These are phyloP conservation scores for Thelaira solivaga DNA, from an alignment of 2,888 invertebrate species.

Conservation along the genomic window DNA sequence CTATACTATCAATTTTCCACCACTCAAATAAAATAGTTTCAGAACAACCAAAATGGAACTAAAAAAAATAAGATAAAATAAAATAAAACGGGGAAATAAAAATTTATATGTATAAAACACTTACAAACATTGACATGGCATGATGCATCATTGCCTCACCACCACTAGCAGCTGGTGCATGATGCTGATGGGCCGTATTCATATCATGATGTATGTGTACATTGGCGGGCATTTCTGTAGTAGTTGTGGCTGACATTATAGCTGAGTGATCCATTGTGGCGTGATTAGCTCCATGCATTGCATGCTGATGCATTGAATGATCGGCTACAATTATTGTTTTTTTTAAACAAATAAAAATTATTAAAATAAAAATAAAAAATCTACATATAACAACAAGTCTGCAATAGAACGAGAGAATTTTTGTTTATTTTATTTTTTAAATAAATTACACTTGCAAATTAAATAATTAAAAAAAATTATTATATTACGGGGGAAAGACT, in stretches of 20 bases:
- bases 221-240: conserved; percentile 63
- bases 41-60: conserved; percentile 87
- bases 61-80: conserved; percentile 64
- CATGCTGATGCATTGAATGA: conserved; percentile 62
- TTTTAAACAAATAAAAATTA: conserved; percentile 59
- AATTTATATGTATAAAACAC: conserved; percentile 39
- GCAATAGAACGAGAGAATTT: conserved; percentile 42
- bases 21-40: conserved; percentile 89
- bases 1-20: conserved; percentile 86
- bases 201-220: conserved; percentile 54
- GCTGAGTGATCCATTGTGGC: conserved; percentile 41
- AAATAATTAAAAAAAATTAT: too few species aligned
- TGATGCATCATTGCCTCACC: conserved; percentile 71
- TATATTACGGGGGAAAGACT: too few species aligned
- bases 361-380: conserved; percentile 44
- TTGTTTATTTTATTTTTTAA: conserved; percentile 2
- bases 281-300: conserved; percentile 57
- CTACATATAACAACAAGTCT: conserved; percentile 42
- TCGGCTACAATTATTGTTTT: conserved; percentile 49
- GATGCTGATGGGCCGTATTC: conserved; percentile 61
- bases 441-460: not conserved
- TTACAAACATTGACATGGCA: conserved; percentile 77
- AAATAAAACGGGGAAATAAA: not conserved
- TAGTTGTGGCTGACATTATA: conserved; percentile 33
- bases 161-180: conserved; percentile 52